A percentile compares a stretch with the other conserved stretches of the same genome.
Conservation (phyloP, 1,140 invertebrate species). For the Drosophila mayri region DNA sequence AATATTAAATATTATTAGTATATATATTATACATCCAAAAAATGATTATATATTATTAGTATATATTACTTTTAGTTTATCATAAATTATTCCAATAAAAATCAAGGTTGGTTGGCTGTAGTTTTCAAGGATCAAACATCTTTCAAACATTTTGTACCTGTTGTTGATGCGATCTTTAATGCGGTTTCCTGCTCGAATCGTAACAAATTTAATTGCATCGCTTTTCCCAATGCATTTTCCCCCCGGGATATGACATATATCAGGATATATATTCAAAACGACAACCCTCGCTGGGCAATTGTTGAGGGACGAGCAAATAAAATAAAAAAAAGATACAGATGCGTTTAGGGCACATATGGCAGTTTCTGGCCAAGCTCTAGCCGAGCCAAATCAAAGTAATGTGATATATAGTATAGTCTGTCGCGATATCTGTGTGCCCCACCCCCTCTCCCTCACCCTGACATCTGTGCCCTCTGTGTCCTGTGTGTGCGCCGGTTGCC, state of each 20-base stretch:
- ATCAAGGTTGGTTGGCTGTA: not conserved
- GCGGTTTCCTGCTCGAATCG: conserved; percentile 4
- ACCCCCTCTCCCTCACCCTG: not conserved
- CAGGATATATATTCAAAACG: not conserved
- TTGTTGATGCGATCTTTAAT: not conserved
- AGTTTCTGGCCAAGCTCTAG: conserved; percentile 24
- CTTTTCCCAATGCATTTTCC: conserved; percentile 14
- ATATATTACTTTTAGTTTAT: not conserved
- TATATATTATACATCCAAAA: not conserved
- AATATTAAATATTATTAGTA: not conserved
- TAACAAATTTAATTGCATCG: not conserved
- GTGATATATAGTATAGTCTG: conserved; percentile 56
- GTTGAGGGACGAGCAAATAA: conserved; percentile 27
- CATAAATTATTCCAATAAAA: not conserved
- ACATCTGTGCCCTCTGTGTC: conserved; percentile 20
- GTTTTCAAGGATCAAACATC: no score
- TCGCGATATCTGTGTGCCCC: conserved; percentile 6
- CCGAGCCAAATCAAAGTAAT: conserved; percentile 68
- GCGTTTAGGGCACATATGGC: conserved; percentile 61
- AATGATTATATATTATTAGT: not conserved
- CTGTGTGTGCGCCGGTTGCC: conserved; percentile 12
- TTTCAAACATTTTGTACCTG: not conserved
- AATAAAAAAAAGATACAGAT: conserved; percentile 72
- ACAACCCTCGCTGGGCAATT: conserved; percentile 21
- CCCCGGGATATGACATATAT: not conserved